A percentile compares a stretch with the other conserved stretches of the same genome.
Conservation (phyloP, 2,888 invertebrate genomes). For the Andrena chrysosceles region DNA sequence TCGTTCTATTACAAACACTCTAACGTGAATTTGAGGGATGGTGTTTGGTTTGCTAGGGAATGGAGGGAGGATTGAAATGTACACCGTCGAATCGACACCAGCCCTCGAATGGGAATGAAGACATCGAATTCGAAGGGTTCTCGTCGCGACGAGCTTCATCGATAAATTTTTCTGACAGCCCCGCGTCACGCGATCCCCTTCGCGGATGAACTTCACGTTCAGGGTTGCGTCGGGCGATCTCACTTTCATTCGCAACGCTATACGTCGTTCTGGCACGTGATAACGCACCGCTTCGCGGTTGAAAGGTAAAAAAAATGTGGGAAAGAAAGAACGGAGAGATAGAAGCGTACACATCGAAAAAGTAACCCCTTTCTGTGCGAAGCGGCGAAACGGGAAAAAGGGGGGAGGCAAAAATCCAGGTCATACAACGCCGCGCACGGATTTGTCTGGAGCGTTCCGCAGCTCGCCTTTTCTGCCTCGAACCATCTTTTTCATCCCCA, state of each 20-base stretch:
- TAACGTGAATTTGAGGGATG: too few relatives aligned
- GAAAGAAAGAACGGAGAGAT: background rate
- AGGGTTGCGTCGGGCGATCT: slow-evolving; percentile 36
- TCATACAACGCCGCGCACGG: slow-evolving; percentile 44
- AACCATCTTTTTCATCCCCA: slow-evolving; percentile 58
- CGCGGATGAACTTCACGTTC: slow-evolving; percentile 11
- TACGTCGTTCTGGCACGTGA: slow-evolving; percentile 30
- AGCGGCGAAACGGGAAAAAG: slow-evolving; percentile 31
- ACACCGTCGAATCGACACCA: too few relatives aligned
- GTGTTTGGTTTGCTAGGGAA: too few relatives aligned
- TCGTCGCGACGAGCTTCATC: background rate
- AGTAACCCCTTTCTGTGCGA: slow-evolving; percentile 38
- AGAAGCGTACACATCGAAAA: slow-evolving; percentile 21
- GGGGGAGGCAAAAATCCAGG: slow-evolving; percentile 41
- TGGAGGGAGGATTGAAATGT: too few relatives aligned
- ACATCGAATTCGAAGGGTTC: background rate
- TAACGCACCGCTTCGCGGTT: slow-evolving; percentile 19
- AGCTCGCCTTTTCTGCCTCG: slow-evolving; percentile 46
- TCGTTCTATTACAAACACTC: background rate
- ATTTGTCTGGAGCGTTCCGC: slow-evolving; percentile 54
- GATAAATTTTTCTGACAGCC: slow-evolving; percentile 4
- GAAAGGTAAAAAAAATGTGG: slow-evolving; percentile 4
- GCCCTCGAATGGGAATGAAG: background rate
- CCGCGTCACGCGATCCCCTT: background rate
- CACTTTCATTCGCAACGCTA: slow-evolving; percentile 19